Evolutionary conservation across 2,797 vertebrate species (phyloP), one percentile per base, ranked within the genome.

Genomic region (Erpetoichthys calabaricus): DNA sequence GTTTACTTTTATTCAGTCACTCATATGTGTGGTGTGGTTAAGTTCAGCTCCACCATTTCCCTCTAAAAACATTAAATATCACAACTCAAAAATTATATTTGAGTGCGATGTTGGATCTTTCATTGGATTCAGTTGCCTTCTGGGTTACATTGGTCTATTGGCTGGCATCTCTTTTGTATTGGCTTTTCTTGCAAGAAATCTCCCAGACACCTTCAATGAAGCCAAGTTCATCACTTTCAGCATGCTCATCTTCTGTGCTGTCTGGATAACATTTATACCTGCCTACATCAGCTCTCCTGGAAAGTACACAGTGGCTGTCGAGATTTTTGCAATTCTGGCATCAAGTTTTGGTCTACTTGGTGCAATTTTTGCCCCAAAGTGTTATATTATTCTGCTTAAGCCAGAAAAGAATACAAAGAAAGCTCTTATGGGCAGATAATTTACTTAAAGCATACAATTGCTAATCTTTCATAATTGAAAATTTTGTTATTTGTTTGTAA

Each of bases 241-340:
- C 61, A 82, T 83, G 73, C 63, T 85, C 2, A 85, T 83, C 52
- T 85, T 85, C 60, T 86, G 80, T 67, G 80, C 78, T 2, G 82
- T 86, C 5, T 84, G 81, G 82, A 70, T 84, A 54, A 79, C 81
- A 3, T 85, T 84, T 60, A 76, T 83, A 44, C 80, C 81, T 7
- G 79, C 78, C 44, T 85, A 85, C 55, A 62, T 81, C 42, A 83
- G 84, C 63, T 75, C 83, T 44, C 67, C 72, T 54, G 82, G 82
- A 42, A 84, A 83, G 63, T 84, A 81, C 50, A 77, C 73, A 5
- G 77, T 82, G 10, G 76, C 83, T 47, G 77, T 83, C 1, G 77
- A 85, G 59, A 69, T 80, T 47, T 86, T 86, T 72, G 80, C 80
- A 3, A 82, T 84, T 59, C 70, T 83, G 47, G 78, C 77, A 1